Base-by-base conservation (phyloP, 2,113 vertebrate species). In the Peromyscus maniculatus region DNA sequence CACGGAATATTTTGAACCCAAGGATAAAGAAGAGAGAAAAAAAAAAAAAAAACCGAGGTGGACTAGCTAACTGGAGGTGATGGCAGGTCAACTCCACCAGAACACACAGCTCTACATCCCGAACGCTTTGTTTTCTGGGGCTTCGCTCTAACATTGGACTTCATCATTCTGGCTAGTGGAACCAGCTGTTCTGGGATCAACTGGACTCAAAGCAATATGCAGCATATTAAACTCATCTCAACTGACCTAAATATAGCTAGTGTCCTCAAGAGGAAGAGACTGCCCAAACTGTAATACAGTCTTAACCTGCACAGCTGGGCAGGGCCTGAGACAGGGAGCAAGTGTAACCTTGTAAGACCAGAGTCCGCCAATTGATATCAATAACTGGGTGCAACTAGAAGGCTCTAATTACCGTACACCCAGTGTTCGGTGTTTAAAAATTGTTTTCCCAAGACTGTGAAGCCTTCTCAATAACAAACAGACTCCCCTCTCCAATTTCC, bases 161-260 rank as follows among this genome's bases (percentile, higher is more conserved):
- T 92, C 49, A 92, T 77, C 69, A 10, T 77, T 84, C 79, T 93
- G 89, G 21, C 52, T 93, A 22, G 77, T 1, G 33, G n/a, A 91
- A 52, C 52, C 93, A 93, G 74, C 74, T 97, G 72, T 86, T 93
- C 91, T 93, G 79, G 33, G 84, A 97, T 55, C 62, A 84, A 39
- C 31, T 24, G 13, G 57, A 93, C 93, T 57, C 62, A 57, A 89
- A 43, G 71, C 91, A 97, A 83, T 59, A 69, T 10, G 64, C 26
- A 78, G 43, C 46, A 83, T 64, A 96, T 31, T 82, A 43, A 96
- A 69, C 24, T 69, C 22, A 64, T 59, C 77, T 49, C 72, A 72
- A 66, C 55, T 83, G 46, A 7, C 67, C 91, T 96, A 49, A 93
- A 93, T 59, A 94, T 15, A 95, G 55, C 49, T 10, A 72, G n/a